Evolutionary conservation across 2,113 vertebrate species (phyloP).

Genomic region (Carassius gibelio): DNA sequence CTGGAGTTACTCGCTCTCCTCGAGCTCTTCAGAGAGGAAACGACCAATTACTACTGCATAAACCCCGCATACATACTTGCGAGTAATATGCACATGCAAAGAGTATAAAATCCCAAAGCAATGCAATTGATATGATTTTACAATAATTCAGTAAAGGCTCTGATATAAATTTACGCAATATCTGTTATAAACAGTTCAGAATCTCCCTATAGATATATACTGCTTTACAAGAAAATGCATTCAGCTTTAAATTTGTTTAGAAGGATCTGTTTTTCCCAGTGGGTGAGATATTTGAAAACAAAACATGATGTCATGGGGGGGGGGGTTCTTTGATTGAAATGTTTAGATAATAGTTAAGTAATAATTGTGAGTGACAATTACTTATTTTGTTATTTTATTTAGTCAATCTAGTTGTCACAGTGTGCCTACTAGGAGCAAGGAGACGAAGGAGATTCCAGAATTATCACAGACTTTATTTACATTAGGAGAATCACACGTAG

Average conservation of each 20-base stretch:
- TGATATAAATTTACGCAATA: background rate
- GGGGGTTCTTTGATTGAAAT: too few species aligned
- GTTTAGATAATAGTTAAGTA: too few species aligned
- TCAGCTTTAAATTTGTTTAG: background rate
- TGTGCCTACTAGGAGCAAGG: too few species aligned
- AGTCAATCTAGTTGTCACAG: too few species aligned
- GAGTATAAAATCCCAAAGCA: background rate
- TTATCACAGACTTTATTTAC: too few species aligned
- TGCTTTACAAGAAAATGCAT: background rate
- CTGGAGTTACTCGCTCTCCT: conserved; percentile 1
- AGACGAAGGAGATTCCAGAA: too few species aligned
- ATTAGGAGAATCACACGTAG: too few species aligned
- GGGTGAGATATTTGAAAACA: background rate
- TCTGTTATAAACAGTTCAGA: background rate
- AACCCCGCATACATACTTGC: background rate
- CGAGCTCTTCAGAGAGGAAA: background rate
- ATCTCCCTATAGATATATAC: background rate
- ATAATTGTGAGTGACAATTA: too few species aligned
- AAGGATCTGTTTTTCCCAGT: background rate
- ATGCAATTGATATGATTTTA: background rate
- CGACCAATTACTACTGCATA: background rate
- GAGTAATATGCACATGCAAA: background rate
- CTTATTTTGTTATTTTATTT: too few species aligned
- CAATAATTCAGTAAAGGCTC: background rate
- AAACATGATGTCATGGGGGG: background rate